phyloP scores from a whole-genome alignment of 2,113 vertebrate genomes.

The Corvus hawaiiensis region DNA sequence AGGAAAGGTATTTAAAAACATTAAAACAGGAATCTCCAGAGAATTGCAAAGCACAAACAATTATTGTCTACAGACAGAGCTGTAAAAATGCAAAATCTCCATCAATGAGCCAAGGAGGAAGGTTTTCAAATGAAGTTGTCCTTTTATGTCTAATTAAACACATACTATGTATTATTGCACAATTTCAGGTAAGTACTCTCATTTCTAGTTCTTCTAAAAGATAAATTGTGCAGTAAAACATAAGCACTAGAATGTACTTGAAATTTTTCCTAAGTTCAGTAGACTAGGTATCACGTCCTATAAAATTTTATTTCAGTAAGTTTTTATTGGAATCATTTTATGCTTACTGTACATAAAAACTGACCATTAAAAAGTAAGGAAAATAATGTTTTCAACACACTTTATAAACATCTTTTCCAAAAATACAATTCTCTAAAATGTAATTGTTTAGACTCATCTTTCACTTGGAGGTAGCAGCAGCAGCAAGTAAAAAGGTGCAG shows the following conservation, averaged over 20 bases:
- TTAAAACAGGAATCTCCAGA: neutral
- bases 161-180: neutral
- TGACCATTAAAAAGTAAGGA: neutral
- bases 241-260: neutral
- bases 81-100: neutral
- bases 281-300: neutral
- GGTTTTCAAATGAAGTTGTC: neutral
- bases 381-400: neutral
- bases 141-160: neutral
- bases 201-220: neutral
- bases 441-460: neutral
- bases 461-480: neutral
- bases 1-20: neutral
- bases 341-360: neutral
- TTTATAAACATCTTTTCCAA: neutral
- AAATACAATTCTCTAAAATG: accelerated
- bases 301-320: neutral
- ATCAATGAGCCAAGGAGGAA: neutral
- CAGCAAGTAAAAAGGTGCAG: neutral
- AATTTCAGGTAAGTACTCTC: neutral
- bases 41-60: neutral
- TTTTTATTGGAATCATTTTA: neutral
- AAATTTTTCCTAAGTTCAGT: neutral
- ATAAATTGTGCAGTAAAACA: neutral
- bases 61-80: neutral